Percentiles rank a stretch among this genome's conserved stretches.
phyloP scores from a whole-genome alignment of 2,888 invertebrate genomes.

The Ischnus inquisitorius region DNA sequence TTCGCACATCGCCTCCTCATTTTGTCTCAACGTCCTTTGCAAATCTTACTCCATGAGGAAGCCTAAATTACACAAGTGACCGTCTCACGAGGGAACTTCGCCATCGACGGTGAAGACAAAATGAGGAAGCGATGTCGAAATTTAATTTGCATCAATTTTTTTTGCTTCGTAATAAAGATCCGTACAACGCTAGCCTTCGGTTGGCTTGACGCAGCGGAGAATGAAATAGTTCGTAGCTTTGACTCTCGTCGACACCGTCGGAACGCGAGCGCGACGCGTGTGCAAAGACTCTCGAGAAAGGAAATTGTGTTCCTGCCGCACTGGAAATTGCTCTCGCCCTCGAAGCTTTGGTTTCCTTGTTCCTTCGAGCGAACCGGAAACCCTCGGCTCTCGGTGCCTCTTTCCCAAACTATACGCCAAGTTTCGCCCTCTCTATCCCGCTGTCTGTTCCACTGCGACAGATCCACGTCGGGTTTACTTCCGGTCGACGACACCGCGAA shows the following conservation, averaged over 20 bases:
- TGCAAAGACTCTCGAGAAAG: conserved; percentile 24
- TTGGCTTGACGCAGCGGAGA: not conserved
- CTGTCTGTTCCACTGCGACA: conserved; percentile 16
- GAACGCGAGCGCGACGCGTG: conserved; percentile 7
- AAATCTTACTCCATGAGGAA: too few species aligned
- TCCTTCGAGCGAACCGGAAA: conserved; percentile 12
- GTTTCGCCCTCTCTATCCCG: not conserved
- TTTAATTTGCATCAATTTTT: not conserved
- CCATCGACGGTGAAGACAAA: too few species aligned
- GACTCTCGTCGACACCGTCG: conserved; percentile 8
- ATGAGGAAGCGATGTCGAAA: too few species aligned
- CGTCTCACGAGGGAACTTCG: too few species aligned
- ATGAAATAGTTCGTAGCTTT: not conserved
- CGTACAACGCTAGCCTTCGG: not conserved
- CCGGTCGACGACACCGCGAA: conserved; percentile 48
- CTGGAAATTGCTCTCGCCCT: conserved; percentile 51
- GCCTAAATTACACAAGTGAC: too few species aligned
- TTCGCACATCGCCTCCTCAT: too few species aligned
- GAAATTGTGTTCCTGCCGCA: conserved; percentile 62
- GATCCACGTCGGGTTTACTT: conserved; percentile 55
- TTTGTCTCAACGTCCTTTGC: too few species aligned
- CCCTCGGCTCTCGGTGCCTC: conserved; percentile 20
- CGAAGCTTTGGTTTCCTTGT: conserved; percentile 44
- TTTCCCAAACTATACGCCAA: conserved; percentile 40
- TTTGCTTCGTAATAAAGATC: not conserved